Evolutionary conservation across 2,113 vertebrate species (phyloP), one percentile per base, ranked within the genome.

Genomic region (Brachyhypopomus gauderio): DNA sequence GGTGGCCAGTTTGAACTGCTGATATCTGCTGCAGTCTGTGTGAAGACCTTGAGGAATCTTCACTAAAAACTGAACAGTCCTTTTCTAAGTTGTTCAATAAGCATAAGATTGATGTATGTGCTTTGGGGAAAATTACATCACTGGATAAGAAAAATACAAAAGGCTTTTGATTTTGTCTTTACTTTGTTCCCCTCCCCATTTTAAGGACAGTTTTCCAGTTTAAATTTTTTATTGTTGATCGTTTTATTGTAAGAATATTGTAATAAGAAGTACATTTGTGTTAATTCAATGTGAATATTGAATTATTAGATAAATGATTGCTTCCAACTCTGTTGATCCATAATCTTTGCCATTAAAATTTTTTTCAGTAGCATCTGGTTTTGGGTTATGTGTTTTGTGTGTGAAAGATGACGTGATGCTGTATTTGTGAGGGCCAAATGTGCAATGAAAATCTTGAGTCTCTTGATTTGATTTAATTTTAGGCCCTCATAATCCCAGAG

Each of bases 231-330:
- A 93, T 79, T 48, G 27, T 83, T 88, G 83, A 89, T 90, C 87
- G 85, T 90, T 93, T 92, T 92, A 93, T 88, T 91, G 85, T 89
- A 90, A 87, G 81, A 85, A 75, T 87, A 86, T 82, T 36, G 75
- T 87, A 60, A 75, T 87, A 67, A 83, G 69, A 75, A 58, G 86
- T 86, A 69, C 77, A 80, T 84, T 79, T 81, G 64, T 81, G 64
- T 52, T 80, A 67, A 56, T 85, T 52, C 45, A 52, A 55, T 87
- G 72, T 90, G 85, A 88, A 86, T 83, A 86, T 86, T 83, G 86
- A 88, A 88, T 84, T 85, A 84, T 89, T 91, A 86, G 79, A 84
- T 72, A 80, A 73, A 80, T n/a, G 14, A 71, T 84, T 62, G 75
- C 81, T 76, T 83, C 25, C 58, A 64, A 77, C 83, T 87, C 81